Base-by-base conservation (phyloP, 1,140 invertebrate genomes). In the Forficula auricularia region DNA sequence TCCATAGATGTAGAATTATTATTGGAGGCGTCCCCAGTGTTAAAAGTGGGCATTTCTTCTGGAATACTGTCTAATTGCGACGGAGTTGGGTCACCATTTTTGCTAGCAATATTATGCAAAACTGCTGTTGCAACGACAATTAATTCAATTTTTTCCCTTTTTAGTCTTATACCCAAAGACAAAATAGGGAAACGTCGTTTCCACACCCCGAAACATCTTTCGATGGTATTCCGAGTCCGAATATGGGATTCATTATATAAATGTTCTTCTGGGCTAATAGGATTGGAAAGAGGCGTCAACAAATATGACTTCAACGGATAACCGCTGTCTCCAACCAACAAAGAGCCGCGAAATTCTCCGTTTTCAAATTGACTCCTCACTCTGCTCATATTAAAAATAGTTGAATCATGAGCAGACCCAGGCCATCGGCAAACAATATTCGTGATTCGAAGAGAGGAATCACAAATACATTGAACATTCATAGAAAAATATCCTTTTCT, bases 391-490 rank as follows among this genome's bases (percentile, higher is more conserved):
- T 44, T 43, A 47, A 61, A 62, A 32, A 62, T 62, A 7, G 41
- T 59, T 7, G 40, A 40, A 44, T 63, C 61, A 43, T 61, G 57
- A n/a, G 43, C 45, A 35, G 46, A 51, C n/a, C 58, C 59, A 2
- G 57, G 60, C 58, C 57, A 63, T 16, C 56, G 44, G 32, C 51
- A 50, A n/a, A 62, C 58, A 22, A 60, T 45, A 39, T 65, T 57
- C 35, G 49, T 46, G 9, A 66, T 56, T 42, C 30, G 44, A 2
- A 60, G 43, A 7, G 58, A 38, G 4, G 52, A 43, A 55, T 61
- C 50, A 43, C 54, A 57, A 4, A 64, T 51, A 15, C 47, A 51
- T 57, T 67, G 62, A 0, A 64, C 56, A 54, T 66, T 64, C 3
- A 61, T 43, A 8, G 59, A 60, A 49, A 61, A 63, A 33, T 50